Evolutionary conservation across 2,888 invertebrate genomes (phyloP), one percentile per base, ranked within the genome.

Genomic region (Caenorhabditis panamensis): DNA sequence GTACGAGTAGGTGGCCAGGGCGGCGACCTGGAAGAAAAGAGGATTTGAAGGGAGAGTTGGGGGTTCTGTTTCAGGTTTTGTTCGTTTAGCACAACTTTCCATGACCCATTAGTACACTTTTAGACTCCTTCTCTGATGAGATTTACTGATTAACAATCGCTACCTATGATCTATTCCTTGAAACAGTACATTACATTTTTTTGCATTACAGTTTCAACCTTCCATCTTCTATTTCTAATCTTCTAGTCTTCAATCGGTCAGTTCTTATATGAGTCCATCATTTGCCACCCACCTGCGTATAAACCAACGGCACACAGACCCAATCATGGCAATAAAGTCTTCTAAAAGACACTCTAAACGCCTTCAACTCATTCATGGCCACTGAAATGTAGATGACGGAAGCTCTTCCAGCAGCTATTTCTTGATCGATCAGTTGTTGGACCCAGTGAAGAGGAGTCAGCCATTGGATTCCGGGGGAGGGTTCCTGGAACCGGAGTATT

Each of bases 1-100:
- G 79, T 90, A 92, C 16, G 90, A 90, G 75, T 92, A 91, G 9
- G 91, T 91, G 18, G 91, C 90, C 53, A 92, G 83, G 0, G 92
- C 91, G 6, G 91, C 91, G 11, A 91, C 91, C 85, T 85, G 59
- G 31, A 77, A 41, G 9, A 31, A 64, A 11, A 11, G 9, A 13
- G 31, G 31, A 9, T 6, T 31, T 31, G 5, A 31, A n/a, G n/a
- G n/a, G n/a, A n/a, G n/a, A n/a, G n/a, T n/a, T n/a, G n/a, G n/a
- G n/a, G n/a, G n/a, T n/a, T n/a, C 3, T 18, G 53, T 28, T 37
- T 44, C 31, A 31, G 31, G 9, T 31, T 31, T 31, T 9, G 9
- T 31, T 31, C n/a, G n/a, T n/a, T n/a, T n/a, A n/a, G n/a, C n/a
- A n/a, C n/a, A n/a, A n/a, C n/a, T n/a, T n/a, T n/a, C n/a, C n/a